phyloP scores from a whole-genome alignment of 1,140 invertebrate genomes.

The Maconellicoccus hirsutus region DNA sequence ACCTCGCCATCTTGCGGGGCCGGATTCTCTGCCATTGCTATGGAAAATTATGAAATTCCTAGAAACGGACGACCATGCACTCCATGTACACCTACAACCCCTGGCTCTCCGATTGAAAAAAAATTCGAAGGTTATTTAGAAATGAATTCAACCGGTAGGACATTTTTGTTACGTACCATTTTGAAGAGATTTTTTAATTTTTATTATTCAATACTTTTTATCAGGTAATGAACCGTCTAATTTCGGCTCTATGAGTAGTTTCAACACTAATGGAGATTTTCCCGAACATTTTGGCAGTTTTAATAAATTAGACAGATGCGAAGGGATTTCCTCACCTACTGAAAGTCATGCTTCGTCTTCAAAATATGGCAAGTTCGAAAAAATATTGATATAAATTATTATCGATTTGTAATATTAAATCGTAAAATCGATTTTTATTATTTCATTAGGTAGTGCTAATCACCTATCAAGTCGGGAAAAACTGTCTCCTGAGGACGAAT shows the following conservation, averaged over 20 bases:
- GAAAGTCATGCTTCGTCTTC: background rate
- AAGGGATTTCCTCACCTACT: background rate
- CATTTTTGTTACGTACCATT: background rate
- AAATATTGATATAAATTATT: background rate
- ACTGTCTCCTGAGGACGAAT: constrained; percentile 48
- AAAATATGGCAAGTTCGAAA: background rate
- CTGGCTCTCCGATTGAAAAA: constrained; percentile 27
- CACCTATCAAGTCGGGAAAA: background rate
- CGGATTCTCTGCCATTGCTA: too few relatives aligned
- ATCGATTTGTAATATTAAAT: background rate
- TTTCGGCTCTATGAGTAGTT: background rate
- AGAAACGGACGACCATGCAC: constrained; percentile 26
- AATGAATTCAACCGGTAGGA: constrained; percentile 40
- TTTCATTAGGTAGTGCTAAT: constrained; percentile 18
- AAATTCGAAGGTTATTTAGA: constrained; percentile 40
- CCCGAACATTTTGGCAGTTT: background rate
- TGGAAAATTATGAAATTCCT: constrained; percentile 2
- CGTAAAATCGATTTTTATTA: constrained; percentile 23
- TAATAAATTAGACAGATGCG: background rate
- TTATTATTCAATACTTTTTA: too few relatives aligned
- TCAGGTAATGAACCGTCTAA: background rate
- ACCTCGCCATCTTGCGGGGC: background rate
- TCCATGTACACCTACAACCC: constrained; percentile 29
- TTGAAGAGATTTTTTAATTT: background rate
- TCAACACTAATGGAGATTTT: background rate